Percentiles rank a stretch among this genome's conserved stretches.
Conservation (phyloP, 2,113 vertebrate genomes). For the Nettapus auritus region DNA sequence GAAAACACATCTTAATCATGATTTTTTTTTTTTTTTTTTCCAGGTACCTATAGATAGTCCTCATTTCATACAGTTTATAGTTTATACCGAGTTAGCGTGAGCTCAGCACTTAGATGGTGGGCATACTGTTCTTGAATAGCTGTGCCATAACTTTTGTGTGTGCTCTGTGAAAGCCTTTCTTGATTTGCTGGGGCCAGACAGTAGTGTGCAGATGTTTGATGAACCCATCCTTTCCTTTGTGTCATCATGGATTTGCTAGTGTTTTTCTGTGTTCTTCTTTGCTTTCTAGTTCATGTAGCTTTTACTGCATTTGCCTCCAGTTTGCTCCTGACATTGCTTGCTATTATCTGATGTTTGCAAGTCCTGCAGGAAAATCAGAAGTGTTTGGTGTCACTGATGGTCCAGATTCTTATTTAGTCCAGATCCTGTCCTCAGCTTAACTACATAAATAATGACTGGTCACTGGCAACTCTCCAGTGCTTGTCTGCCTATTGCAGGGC, state of each 20-base stretch:
- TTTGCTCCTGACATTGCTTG: neutral
- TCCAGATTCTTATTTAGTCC: neutral
- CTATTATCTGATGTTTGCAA: neutral
- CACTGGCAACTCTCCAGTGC: neutral
- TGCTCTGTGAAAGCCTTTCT: neutral
- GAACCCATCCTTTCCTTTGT: neutral
- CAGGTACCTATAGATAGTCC: neutral
- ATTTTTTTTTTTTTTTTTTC: neutral
- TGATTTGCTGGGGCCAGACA: neutral
- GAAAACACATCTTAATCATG: neutral
- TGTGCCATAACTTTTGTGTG: neutral
- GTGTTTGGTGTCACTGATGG: neutral
- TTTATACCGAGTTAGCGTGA: neutral
- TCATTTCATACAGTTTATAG: neutral
- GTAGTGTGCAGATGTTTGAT: neutral
- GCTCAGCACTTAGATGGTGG: neutral
- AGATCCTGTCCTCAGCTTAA: neutral
- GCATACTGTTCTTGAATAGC: neutral
- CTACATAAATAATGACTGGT: neutral
- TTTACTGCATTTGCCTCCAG: neutral
- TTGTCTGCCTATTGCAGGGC: neutral
- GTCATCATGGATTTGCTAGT: neutral
- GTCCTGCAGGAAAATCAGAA: neutral
- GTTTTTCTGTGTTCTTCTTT: neutral
- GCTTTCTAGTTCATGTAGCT: neutral